A percentile compares a stretch with the other conserved stretches of the same genome.
Conservation (phyloP, 2,888 invertebrate genomes). For the Frankliniella fusca region DNA sequence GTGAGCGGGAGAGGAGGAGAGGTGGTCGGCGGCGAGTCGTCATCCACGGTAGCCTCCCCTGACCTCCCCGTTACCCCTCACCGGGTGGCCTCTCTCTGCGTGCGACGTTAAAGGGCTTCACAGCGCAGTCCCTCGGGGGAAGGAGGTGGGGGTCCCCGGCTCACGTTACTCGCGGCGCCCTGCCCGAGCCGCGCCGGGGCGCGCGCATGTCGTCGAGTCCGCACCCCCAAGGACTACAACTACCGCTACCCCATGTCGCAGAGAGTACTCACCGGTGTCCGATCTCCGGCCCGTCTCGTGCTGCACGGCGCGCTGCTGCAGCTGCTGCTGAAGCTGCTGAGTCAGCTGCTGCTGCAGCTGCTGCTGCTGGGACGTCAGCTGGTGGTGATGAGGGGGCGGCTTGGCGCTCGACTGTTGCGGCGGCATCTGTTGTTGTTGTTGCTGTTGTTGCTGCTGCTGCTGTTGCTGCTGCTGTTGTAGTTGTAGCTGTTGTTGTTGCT, state of each 20-base stretch:
- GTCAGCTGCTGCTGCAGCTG: constrained; percentile 49
- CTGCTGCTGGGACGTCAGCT: constrained; percentile 35
- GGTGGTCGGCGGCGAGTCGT: no score
- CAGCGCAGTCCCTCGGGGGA: background rate
- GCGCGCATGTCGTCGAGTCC: background rate
- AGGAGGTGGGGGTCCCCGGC: background rate
- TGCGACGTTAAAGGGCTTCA: background rate
- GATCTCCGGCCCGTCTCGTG: constrained; percentile 54
- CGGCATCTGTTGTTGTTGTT: constrained; percentile 60
- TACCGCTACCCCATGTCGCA: background rate
- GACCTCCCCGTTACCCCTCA: background rate
- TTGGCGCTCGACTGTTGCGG: constrained; percentile 54
- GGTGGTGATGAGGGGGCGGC: constrained; percentile 39
- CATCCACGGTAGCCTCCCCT: background rate
- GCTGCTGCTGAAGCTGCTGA: constrained; percentile 61
- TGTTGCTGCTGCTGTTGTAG: constrained; percentile 35
- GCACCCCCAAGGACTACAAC: background rate
- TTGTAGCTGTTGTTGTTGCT: background rate
- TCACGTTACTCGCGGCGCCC: constrained; percentile 26
- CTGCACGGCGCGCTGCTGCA: constrained; percentile 54
- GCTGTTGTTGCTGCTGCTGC: constrained; percentile 48
- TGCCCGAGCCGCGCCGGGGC: background rate
- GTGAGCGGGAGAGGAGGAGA: no score
- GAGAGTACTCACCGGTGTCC: constrained; percentile 44
- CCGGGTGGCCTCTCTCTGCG: background rate